These are phyloP conservation scores for Callionymus lyra DNA, from an alignment of 2,113 vertebrate species.

Conservation along the genomic window DNA sequence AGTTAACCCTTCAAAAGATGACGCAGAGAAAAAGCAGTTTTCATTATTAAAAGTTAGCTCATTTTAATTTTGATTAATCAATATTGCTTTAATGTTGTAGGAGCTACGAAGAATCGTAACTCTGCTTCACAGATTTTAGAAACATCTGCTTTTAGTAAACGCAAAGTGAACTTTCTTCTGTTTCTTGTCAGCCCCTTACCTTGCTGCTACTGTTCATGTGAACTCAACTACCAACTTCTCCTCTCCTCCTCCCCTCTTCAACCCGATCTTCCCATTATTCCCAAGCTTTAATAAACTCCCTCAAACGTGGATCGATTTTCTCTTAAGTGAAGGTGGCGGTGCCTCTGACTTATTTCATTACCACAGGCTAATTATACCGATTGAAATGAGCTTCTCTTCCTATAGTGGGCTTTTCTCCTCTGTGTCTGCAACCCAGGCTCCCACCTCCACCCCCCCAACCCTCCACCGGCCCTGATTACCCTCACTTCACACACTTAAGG, in stretches of 20 bases:
- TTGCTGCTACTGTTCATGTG: conserved; percentile 35
- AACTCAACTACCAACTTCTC: conserved; percentile 22
- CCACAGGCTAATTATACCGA: conserved; percentile 71
- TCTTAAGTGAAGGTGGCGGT: conserved; percentile 71
- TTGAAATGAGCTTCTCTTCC: conserved; percentile 71
- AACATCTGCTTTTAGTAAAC: conserved; percentile 19
- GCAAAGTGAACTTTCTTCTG: conserved; percentile 24
- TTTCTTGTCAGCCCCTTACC: conserved; percentile 32
- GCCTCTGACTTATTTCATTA: conserved; percentile 75
- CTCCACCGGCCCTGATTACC: conserved; percentile 13
- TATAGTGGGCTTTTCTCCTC: conserved; percentile 39
- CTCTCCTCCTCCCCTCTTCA: conserved; percentile 23
- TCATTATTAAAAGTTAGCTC: no score
- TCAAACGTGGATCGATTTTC: conserved; percentile 70
- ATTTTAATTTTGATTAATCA: no score
- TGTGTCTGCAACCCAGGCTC: conserved; percentile 13
- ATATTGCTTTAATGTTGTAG: no score
- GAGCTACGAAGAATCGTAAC: no score
- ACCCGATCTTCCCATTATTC: conserved; percentile 54
- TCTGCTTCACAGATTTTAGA: no score
- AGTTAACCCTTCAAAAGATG: no score
- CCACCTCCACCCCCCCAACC: no score
- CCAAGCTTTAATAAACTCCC: conserved; percentile 73
- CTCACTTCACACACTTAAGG: conserved; percentile 28
- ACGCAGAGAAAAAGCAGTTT: no score